These are phyloP conservation scores for Champsocephalus esox DNA, from an alignment of 2,797 vertebrate species.

Conservation along the genomic window DNA sequence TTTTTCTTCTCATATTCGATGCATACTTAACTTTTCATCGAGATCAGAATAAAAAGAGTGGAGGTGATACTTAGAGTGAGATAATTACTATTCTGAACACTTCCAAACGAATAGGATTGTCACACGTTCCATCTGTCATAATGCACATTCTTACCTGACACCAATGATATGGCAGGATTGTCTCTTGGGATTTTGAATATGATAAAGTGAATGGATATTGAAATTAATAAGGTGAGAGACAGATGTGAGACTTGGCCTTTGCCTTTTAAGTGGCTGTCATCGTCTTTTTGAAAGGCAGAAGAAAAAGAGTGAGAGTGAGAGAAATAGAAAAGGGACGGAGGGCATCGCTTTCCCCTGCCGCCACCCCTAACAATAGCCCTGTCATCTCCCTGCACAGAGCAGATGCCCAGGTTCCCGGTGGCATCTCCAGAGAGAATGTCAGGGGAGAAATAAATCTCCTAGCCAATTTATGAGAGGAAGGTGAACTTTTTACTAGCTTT, in stretches of 20 bases:
- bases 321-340: constrained; percentile 46
- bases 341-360: constrained; percentile 54
- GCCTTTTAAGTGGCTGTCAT: constrained; percentile 74
- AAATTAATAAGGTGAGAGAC: constrained; percentile 77
- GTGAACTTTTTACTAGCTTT: constrained; percentile 80
- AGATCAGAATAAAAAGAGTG: constrained; percentile 19
- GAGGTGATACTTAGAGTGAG: constrained; percentile 9
- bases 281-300: constrained; percentile 61
- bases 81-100: constrained; percentile 49
- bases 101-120: constrained; percentile 46
- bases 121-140: constrained; percentile 56
- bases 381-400: constrained; percentile 76
- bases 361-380: constrained; percentile 80
- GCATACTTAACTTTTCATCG: constrained; percentile 38
- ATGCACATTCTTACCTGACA: constrained; percentile 59
- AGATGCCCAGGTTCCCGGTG: constrained; percentile 75
- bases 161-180: constrained; percentile 39
- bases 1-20: constrained; percentile 40
- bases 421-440: constrained; percentile 83
- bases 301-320: constrained; percentile 36
- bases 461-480: constrained; percentile 84
- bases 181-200: constrained; percentile 63
- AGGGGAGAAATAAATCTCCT: constrained; percentile 82
- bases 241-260: constrained; percentile 66
- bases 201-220: constrained; percentile 61